phyloP scores from a whole-genome alignment of 2,113 vertebrate species.

The Dissostichus mawsoni region DNA sequence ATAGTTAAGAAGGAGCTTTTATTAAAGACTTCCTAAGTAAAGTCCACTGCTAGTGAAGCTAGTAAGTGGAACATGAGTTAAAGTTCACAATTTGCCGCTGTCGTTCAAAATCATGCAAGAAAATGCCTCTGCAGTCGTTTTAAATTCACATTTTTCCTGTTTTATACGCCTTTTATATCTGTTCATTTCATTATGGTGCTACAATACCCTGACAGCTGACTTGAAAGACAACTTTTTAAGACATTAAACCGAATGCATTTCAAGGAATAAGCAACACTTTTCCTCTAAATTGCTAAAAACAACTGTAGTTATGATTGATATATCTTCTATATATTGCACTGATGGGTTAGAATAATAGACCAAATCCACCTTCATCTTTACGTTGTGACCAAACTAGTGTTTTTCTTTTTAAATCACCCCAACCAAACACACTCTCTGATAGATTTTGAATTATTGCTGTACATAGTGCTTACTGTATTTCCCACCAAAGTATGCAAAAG shows the following conservation, averaged over 20 bases:
- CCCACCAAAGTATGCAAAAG: conserved; percentile 30
- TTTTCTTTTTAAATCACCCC: conserved; percentile 4
- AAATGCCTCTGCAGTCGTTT: not conserved
- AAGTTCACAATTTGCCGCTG: not conserved
- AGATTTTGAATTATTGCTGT: conserved; percentile 64
- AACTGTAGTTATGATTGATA: conserved; percentile 15
- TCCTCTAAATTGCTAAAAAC: conserved; percentile 9
- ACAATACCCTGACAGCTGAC: conserved; percentile 24
- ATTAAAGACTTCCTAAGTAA: no score
- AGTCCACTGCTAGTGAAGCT: not conserved
- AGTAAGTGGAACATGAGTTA: not conserved
- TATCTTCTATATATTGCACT: conserved; percentile 74
- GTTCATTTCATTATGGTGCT: conserved; percentile 37
- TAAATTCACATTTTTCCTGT: not conserved
- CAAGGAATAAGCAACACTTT: conserved; percentile 52
- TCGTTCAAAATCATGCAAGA: conserved; percentile 4
- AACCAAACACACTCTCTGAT: conserved; percentile 39
- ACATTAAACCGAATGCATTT: conserved; percentile 8
- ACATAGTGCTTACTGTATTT: conserved; percentile 68
- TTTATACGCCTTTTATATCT: not conserved
- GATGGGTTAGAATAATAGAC: conserved; percentile 50
- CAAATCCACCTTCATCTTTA: conserved; percentile 1
- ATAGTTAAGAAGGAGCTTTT: not conserved
- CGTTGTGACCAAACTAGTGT: conserved; percentile 49
- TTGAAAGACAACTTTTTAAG: conserved; percentile 16